Base-by-base conservation (phyloP, 2,888 invertebrate genomes). In the Dynastes maya region DNA sequence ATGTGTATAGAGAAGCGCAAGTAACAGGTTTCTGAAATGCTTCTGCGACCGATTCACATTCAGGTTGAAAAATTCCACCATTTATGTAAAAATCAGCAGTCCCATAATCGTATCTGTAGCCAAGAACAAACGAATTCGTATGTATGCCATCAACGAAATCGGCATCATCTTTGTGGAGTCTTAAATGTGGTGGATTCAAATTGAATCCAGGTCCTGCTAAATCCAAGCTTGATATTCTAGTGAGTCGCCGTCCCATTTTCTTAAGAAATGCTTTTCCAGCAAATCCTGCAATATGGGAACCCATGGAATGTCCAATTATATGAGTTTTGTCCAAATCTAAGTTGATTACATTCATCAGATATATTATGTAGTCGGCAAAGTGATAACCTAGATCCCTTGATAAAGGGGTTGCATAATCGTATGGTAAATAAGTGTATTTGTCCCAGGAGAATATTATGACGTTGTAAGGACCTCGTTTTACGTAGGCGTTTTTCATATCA, bases 131-230 rank as follows among this genome's bases (percentile, higher is more conserved):
- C 2, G 75, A n/a, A 51, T 78, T 76, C 2, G 80, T 80, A 45
- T 80, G 80, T 16, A 80, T 58, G 0, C 78, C 80, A 29, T 80
- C 80, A 8, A 80, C 80, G 45, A 78, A 80, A 65, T 70, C 70
- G 2, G 80, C 80, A 58, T 80, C 80, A 6, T 65, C 64, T 22
- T 74, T 76, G 37, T 75, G 68, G 13, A 80, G 64, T 71, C 80
- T 68, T 40, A 63, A 55, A 53, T 71, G 67, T 1, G 78, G 74
- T n/a, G 78, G 65, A 16, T 80, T 78, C 27, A 63, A 63, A 51
- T 80, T 78, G 32, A 80, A 80, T 53, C 75, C 65, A 6, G 80
- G 80, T n/a, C 80, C 80, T 5, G 80, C 80, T 40, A 76, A 32
- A 40, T 80, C 80, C 40, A 80, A 76, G 45, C 78, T 76, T 13